phyloP scores from a whole-genome alignment of 2,797 vertebrate genomes.

The Sebastes iracundus region DNA sequence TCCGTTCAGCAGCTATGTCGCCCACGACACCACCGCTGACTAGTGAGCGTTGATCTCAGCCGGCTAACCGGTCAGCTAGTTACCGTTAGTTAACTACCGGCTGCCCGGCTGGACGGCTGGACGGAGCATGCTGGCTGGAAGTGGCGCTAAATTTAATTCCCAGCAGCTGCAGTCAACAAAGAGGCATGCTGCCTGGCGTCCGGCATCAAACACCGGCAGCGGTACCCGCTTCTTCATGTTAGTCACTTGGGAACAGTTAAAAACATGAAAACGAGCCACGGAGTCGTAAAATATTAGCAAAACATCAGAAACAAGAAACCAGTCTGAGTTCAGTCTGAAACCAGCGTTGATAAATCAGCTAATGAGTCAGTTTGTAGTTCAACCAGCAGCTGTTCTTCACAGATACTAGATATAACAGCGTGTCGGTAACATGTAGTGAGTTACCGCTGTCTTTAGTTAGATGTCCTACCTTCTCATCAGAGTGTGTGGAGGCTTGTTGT shows the following conservation, averaged over 20 bases:
- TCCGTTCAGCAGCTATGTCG: background rate
- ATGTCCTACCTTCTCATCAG: slow-evolving; percentile 29
- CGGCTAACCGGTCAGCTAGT: background rate
- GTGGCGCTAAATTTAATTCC: slow-evolving; percentile 56
- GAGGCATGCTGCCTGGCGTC: background rate
- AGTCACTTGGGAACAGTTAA: fast-evolving
- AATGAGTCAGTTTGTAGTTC: background rate
- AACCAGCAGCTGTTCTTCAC: background rate
- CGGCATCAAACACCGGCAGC: background rate
- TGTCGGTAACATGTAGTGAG: background rate
- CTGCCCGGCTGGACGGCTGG: too few relatives aligned
- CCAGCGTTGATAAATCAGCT: background rate
- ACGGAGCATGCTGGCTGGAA: background rate
- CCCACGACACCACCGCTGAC: too few relatives aligned
- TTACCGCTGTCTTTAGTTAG: background rate
- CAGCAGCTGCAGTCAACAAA: slow-evolving; percentile 19
- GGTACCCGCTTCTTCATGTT: fast-evolving
- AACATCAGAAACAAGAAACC: background rate
- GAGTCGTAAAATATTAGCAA: background rate
- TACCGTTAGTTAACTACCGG: too few relatives aligned
- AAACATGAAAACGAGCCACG: background rate
- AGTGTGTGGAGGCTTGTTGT: background rate
- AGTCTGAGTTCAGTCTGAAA: background rate
- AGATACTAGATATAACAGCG: fast-evolving
- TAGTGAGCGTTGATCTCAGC: background rate